Percentiles rank a stretch among this genome's conserved stretches.
Conservation (phyloP, 2,113 vertebrate species). For the Solea solea region DNA sequence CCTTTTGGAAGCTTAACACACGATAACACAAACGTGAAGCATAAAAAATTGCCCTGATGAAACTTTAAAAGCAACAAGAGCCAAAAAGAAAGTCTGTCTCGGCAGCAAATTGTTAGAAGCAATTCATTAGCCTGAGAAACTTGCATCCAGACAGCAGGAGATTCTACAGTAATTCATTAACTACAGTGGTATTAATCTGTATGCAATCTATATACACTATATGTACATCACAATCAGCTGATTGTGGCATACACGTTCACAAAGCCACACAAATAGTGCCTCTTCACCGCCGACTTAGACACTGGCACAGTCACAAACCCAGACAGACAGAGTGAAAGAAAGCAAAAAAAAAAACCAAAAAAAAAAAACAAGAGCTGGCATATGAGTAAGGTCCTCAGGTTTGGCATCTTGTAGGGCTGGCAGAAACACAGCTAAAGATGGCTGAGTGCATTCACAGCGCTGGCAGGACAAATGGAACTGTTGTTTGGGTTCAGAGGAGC, state of each 20-base stretch:
- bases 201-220: not conserved
- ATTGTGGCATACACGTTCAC: slow-evolving; percentile 7
- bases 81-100: no score
- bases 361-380: slow-evolving; percentile 60
- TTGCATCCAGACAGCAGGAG: not conserved
- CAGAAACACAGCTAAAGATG: slow-evolving; percentile 63
- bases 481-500: slow-evolving; percentile 77
- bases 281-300: slow-evolving; percentile 49
- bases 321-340: slow-evolving; percentile 51
- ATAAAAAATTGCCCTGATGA: not conserved
- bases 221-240: not conserved
- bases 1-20: not conserved
- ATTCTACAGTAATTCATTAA: not conserved
- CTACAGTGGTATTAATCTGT: no score
- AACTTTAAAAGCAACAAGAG: not conserved
- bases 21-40: not conserved
- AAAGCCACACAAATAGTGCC: slow-evolving; percentile 19
- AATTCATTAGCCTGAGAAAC: not conserved
- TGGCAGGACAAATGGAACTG: slow-evolving; percentile 76
- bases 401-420: slow-evolving; percentile 67
- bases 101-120: no score
- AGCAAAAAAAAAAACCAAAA: slow-evolving; percentile 44
- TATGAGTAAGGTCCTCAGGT: slow-evolving; percentile 62
- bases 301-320: slow-evolving; percentile 40
- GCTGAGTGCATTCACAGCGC: slow-evolving; percentile 70